Conservation (phyloP, 1,140 invertebrate species). For the Euwallacea similis region DNA sequence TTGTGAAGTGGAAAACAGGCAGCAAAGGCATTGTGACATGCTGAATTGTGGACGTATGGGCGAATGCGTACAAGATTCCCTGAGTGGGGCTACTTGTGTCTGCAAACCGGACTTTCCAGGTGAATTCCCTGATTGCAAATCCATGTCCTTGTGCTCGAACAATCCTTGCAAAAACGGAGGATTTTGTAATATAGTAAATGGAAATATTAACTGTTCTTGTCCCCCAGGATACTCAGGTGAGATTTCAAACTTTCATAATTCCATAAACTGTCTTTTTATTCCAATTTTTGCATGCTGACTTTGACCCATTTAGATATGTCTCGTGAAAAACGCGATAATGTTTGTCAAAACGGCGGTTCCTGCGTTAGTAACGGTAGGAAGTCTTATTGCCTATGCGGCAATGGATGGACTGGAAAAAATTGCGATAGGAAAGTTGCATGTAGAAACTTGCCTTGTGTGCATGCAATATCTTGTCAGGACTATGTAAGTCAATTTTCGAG, state of each 20-base stretch:
- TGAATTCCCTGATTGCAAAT: constrained; percentile 63
- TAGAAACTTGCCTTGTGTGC: constrained; percentile 59
- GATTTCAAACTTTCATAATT: background rate
- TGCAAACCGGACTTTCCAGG: constrained; percentile 71
- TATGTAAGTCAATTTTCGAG: constrained; percentile 60
- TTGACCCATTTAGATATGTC: too few relatives aligned
- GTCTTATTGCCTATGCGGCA: constrained; percentile 58
- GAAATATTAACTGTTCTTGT: constrained; percentile 71
- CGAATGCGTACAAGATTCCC: constrained; percentile 28
- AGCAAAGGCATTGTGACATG: constrained; percentile 52
- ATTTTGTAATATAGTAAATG: constrained; percentile 58
- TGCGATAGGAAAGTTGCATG: constrained; percentile 57
- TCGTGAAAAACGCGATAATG: constrained; percentile 53
- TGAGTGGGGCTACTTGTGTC: constrained; percentile 61
- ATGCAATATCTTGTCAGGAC: constrained; percentile 61
- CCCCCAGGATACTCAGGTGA: constrained; percentile 69
- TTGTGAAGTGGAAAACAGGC: constrained; percentile 59
- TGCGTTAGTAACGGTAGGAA: constrained; percentile 60
- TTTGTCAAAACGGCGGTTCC: constrained; percentile 64
- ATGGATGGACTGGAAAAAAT: constrained; percentile 61
- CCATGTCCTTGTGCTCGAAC: constrained; percentile 64
- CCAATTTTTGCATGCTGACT: constrained; percentile 48
- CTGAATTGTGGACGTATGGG: constrained; percentile 19
- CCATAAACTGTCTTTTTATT: background rate
- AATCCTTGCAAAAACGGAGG: constrained; percentile 67